These are phyloP conservation scores for Herpetotheres cachinnans DNA, from an alignment of 2,113 vertebrate species.

Conservation along the genomic window DNA sequence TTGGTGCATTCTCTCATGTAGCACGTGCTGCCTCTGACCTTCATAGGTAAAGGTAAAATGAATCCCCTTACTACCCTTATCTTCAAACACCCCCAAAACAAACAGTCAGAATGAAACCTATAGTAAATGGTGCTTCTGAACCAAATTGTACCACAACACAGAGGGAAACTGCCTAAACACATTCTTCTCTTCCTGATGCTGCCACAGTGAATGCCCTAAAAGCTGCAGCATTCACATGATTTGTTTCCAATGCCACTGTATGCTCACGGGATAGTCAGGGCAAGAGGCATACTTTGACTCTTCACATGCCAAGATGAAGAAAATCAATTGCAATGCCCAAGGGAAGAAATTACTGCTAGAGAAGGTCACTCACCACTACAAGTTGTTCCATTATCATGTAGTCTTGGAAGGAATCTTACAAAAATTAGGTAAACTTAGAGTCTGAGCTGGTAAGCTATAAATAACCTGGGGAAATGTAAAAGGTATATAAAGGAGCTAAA, in stretches of 20 bases:
- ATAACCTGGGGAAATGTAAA: not conserved
- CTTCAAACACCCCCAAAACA: not conserved
- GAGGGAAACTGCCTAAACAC: not conserved
- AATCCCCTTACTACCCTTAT: no score
- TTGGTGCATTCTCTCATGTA: not conserved
- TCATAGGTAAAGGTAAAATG: not conserved
- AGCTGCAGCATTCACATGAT: not conserved
- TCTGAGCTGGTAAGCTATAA: not conserved
- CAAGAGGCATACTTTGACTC: conserved; percentile 55
- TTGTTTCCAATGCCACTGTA: not conserved
- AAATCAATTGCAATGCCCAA: conserved; percentile 71
- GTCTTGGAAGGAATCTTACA: conserved; percentile 31
- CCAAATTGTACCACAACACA: not conserved
- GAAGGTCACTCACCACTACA: conserved; percentile 49
- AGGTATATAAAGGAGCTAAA: not conserved
- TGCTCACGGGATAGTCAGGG: conserved; percentile 44
- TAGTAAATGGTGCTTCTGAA: not conserved
- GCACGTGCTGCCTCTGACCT: not conserved
- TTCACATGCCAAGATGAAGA: conserved; percentile 44
- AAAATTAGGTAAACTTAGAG: conserved; percentile 22
- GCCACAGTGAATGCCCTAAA: not conserved
- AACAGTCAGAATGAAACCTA: not conserved
- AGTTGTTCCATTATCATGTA: not conserved
- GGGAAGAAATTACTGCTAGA: conserved; percentile 68
- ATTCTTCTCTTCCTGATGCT: not conserved